Evolutionary conservation across 2,113 vertebrate species (phyloP).

Genomic region (Oceanodroma tethys): DNA sequence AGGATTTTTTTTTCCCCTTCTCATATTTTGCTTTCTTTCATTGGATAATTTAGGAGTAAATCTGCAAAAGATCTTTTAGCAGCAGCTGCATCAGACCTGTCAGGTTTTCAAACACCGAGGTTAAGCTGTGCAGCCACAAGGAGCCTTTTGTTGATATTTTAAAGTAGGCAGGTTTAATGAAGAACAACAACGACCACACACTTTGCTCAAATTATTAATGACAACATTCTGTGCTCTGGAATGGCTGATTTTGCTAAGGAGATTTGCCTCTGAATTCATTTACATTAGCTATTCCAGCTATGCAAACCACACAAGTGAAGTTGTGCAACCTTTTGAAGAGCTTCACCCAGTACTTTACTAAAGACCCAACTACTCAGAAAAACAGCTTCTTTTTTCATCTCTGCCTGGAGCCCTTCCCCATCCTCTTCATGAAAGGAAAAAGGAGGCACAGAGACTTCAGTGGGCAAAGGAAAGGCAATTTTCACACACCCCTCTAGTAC

Average conservation of each 20-base stretch:
- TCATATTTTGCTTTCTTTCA: background rate
- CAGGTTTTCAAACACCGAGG: background rate
- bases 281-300: background rate
- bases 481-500: background rate
- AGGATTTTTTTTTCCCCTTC: background rate
- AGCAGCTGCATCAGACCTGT: background rate
- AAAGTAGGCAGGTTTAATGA: background rate
- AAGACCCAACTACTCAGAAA: background rate
- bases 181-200: conserved; percentile 13
- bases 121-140: conserved; percentile 17
- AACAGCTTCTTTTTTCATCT: background rate
- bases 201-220: background rate
- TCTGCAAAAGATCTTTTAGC: background rate
- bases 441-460: background rate
- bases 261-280: background rate
- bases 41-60: background rate
- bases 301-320: background rate
- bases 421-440: background rate
- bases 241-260: background rate
- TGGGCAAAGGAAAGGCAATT: background rate
- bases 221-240: background rate
- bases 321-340: background rate
- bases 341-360: background rate
- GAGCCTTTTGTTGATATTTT: conserved; percentile 15
- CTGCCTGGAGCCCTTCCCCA: background rate